Evolutionary conservation across 1,140 invertebrate species (phyloP).

Genomic region (Musca vetustissima): DNA sequence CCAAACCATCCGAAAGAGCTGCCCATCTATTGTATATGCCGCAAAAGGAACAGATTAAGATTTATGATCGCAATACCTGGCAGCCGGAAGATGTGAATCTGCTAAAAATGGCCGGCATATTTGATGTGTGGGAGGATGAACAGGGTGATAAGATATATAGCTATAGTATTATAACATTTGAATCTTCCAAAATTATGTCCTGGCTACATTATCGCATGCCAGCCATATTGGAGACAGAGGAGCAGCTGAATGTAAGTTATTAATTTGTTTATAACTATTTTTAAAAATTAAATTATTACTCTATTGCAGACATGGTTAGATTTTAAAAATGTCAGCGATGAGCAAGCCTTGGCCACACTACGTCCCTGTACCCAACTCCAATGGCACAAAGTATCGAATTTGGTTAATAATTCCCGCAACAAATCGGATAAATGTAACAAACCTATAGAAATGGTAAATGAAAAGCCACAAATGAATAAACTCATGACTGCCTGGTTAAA

Average conservation of each 20-base stretch:
- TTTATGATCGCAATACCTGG: slow-evolving; percentile 63
- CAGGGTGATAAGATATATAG: slow-evolving; percentile 67
- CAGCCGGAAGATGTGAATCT: slow-evolving; percentile 63
- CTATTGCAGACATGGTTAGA: slow-evolving; percentile 70
- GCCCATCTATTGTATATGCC: slow-evolving; percentile 72
- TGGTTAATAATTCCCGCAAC: slow-evolving; percentile 73
- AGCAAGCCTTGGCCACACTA: slow-evolving; percentile 61
- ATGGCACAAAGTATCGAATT: slow-evolving; percentile 71
- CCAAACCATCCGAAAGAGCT: slow-evolving; percentile 63
- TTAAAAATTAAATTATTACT: slow-evolving; percentile 13
- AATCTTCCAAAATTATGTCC: slow-evolving; percentile 67
- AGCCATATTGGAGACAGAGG: slow-evolving; percentile 69
- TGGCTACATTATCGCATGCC: slow-evolving; percentile 82
- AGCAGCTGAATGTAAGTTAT: slow-evolving; percentile 66
- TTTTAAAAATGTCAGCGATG: slow-evolving; percentile 60
- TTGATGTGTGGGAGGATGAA: slow-evolving; percentile 68
- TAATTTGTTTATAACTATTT: neutral
- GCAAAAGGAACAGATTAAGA: slow-evolving; percentile 59
- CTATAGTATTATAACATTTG: slow-evolving; percentile 78
- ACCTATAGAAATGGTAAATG: slow-evolving; percentile 49
- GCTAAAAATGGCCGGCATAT: slow-evolving; percentile 77
- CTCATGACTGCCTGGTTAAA: slow-evolving; percentile 45
- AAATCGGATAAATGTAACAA: slow-evolving; percentile 71
- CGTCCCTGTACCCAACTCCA: slow-evolving; percentile 59
- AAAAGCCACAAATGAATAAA: slow-evolving; percentile 38